Evolutionary conservation across 2,888 invertebrate genomes (phyloP).

Genomic region (Coelogynopora nodosa): DNA sequence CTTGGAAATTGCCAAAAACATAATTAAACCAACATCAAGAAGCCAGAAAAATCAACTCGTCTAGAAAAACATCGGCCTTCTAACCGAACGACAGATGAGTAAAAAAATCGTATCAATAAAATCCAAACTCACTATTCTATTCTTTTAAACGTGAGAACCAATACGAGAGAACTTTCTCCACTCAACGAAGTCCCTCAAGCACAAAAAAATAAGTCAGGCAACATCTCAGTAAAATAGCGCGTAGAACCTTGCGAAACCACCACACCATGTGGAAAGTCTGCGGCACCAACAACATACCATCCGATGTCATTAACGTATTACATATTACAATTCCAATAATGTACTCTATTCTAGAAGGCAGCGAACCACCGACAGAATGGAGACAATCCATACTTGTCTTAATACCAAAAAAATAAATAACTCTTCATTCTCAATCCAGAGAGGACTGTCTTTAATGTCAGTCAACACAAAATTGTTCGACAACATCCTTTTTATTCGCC

Average conservation of each 20-base stretch:
- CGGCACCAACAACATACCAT: not conserved
- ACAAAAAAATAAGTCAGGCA: not conserved
- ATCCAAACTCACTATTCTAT: slow-evolving; percentile 6
- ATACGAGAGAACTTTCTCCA: not conserved
- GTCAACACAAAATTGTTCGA: slow-evolving; percentile 13
- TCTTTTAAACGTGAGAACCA: not conserved
- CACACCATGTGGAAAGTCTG: not conserved
- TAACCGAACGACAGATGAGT: not conserved
- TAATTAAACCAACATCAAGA: not conserved
- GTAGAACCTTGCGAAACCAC: not conserved
- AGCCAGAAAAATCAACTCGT: slow-evolving; percentile 5
- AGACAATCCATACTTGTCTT: too few relatives aligned
- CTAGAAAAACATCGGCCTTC: not conserved
- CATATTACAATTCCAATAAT: not conserved
- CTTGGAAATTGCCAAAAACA: not conserved
- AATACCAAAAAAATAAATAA: too few relatives aligned
- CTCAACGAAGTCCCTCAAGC: not conserved
- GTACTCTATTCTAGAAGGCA: not conserved
- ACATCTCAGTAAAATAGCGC: not conserved
- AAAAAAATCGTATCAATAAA: slow-evolving; percentile 1
- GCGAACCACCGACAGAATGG: not conserved
- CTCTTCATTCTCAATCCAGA: too few relatives aligned
- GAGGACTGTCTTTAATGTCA: slow-evolving; percentile 11
- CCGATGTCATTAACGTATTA: not conserved
- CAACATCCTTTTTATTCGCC: not conserved